Conservation (phyloP, 2,888 invertebrate species). For the Lepidocyrtinus sp. region DNA sequence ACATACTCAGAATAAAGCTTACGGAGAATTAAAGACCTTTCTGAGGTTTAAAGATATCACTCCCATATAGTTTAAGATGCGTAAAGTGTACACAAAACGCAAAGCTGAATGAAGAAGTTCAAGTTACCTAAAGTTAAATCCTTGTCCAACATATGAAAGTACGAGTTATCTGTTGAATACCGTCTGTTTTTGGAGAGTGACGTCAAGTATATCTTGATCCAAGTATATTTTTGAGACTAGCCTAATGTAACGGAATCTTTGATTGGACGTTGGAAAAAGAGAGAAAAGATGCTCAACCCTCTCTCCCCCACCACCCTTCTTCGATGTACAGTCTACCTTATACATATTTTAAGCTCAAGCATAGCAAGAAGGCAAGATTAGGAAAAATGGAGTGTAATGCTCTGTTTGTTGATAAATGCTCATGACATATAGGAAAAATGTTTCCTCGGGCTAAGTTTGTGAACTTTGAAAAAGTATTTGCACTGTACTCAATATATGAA, state of each 20-base stretch:
- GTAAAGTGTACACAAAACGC: too few relatives aligned
- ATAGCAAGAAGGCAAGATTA: not conserved
- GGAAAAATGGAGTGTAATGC: not conserved
- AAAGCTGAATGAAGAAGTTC: too few relatives aligned
- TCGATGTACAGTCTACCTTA: conserved; percentile 20
- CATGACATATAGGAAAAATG: not conserved
- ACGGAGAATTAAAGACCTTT: too few relatives aligned
- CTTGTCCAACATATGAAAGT: too few relatives aligned
- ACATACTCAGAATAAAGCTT: too few relatives aligned
- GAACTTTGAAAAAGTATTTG: not conserved
- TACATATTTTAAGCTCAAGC: not conserved
- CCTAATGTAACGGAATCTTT: conserved; percentile 29
- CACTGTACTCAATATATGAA: not conserved
- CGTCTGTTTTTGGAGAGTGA: conserved; percentile 35
- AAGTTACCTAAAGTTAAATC: too few relatives aligned
- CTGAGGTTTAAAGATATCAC: too few relatives aligned
- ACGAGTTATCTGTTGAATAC: not conserved
- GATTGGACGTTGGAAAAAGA: conserved; percentile 19
- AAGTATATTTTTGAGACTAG: not conserved
- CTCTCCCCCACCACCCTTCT: conserved; percentile 51
- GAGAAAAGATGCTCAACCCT: conserved; percentile 25
- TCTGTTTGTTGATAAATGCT: not conserved
- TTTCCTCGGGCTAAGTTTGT: not conserved
- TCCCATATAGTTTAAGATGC: too few relatives aligned
- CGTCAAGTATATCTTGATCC: conserved; percentile 25